Evolutionary conservation across 2,797 vertebrate species (phyloP).

Genomic region (Loriculus beryllinus): DNA sequence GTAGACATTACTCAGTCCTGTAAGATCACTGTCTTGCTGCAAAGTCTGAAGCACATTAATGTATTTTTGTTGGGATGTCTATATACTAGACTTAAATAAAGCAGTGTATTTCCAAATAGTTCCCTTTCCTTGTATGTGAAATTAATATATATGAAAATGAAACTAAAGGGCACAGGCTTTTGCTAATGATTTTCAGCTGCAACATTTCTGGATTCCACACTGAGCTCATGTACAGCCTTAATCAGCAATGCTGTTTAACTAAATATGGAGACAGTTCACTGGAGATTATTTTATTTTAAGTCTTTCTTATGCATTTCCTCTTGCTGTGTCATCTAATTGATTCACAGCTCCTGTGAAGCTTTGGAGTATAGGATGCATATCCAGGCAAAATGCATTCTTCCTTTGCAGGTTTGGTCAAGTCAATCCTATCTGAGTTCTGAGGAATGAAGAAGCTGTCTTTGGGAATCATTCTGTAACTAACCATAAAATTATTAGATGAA

Average conservation of each 20-base stretch:
- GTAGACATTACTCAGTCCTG: neutral
- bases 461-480: neutral
- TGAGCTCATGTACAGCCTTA: conserved; percentile 40
- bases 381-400: neutral
- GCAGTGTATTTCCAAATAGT: conserved; percentile 6
- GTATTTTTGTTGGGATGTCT: conserved; percentile 21
- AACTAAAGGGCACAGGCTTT: conserved; percentile 49
- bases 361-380: neutral
- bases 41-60: neutral
- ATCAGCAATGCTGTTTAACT: conserved; percentile 49
- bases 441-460: neutral
- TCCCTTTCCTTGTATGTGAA: conserved; percentile 1
- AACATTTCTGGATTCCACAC: conserved; percentile 38
- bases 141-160: conserved; percentile 45
- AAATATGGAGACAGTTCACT: conserved; percentile 53
- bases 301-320: conserved; percentile 37
- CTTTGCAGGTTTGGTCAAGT: neutral
- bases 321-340: conserved; percentile 59
- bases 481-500: neutral
- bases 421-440: neutral
- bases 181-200: conserved; percentile 63
- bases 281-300: conserved; percentile 59
- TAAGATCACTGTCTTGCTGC: neutral
- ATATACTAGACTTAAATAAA: conserved; percentile 1
- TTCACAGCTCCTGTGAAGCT: conserved; percentile 28